Evolutionary conservation across 2,888 invertebrate species (phyloP), one percentile per base, ranked within the genome.

Genomic region (Liodrosophila aerea): DNA sequence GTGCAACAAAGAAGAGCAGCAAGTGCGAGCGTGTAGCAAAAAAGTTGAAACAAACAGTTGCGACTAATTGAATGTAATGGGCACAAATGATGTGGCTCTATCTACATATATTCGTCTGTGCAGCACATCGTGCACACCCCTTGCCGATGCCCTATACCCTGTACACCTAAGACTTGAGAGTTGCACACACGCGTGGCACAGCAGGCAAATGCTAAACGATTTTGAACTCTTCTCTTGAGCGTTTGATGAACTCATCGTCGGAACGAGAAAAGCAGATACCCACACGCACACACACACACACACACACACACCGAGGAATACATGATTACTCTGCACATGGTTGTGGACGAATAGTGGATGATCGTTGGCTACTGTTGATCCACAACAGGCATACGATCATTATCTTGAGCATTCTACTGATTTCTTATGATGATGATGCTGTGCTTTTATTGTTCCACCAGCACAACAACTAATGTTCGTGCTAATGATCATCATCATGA

Each of bases 1-100:
- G 18, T 30, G 71, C 34, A 43, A 43, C 50, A 22, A 22, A 22
- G 22, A 54, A 51, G 47, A 49, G 51, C 18, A 53, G 46, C 49
- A 58, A 72, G 73, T 78, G 80, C 76, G 70, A 80, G 63, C 67
- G 64, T 66, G 62, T 69, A 47, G 64, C 56, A 64, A 58, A 52
- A 22, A 63, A 64, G 61, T 52, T 67, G 64, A 49, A 76, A 65
- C 62, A 69, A 65, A 56, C 70, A 76, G 64, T 73, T 73, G 72
- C 64, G 44, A 64, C 85, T 85, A 81, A 81, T 81, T 81, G 81
- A 81, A 78, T 85, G 78, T 74, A 78, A 85, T 81, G 73, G 82
- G 73, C 81, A 75, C 76, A 81, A 81, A 77, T 81, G 78, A 73
- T 69, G 67, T 61, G 64, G 63, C 53, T 64, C 22, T 22, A 22